Evolutionary conservation across 2,888 invertebrate species (phyloP).

Genomic region (Drymonia ruficornis): DNA sequence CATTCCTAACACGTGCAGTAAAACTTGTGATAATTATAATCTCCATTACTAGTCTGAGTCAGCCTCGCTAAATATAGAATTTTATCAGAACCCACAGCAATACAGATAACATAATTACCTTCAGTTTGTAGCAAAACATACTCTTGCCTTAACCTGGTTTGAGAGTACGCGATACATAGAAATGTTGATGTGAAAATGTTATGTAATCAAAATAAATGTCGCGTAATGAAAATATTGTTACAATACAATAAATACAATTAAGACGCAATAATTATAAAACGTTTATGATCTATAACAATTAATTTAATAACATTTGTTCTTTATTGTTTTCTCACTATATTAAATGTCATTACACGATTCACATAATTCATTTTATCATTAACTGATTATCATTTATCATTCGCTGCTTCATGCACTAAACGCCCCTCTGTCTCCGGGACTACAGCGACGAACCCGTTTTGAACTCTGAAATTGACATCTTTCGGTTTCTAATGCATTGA

Average conservation of each 20-base stretch:
- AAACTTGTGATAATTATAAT: too few species aligned
- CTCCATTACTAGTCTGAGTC: neutral
- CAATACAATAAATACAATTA: too few species aligned
- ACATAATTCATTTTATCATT: conserved; percentile 27
- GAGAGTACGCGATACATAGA: neutral
- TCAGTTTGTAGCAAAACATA: neutral
- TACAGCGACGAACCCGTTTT: neutral
- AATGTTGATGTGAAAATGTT: neutral
- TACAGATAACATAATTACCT: neutral
- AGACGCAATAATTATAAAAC: too few species aligned
- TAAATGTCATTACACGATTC: conserved; percentile 9
- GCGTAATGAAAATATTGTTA: neutral
- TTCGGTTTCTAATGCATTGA: conserved; percentile 9
- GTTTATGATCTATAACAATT: too few species aligned
- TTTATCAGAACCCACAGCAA: neutral
- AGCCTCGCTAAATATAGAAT: conserved; percentile 1
- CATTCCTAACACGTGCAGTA: too few species aligned
- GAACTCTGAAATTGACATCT: neutral
- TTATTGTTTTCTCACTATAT: neutral
- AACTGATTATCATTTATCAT: conserved; percentile 40
- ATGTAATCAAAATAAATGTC: neutral
- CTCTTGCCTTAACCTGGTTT: neutral
- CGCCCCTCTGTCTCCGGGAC: conserved; percentile 49
- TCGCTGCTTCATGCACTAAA: conserved; percentile 65
- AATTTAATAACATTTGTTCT: too few species aligned